phyloP scores from a whole-genome alignment of 2,113 vertebrate species.

The Regulus satrapa region DNA sequence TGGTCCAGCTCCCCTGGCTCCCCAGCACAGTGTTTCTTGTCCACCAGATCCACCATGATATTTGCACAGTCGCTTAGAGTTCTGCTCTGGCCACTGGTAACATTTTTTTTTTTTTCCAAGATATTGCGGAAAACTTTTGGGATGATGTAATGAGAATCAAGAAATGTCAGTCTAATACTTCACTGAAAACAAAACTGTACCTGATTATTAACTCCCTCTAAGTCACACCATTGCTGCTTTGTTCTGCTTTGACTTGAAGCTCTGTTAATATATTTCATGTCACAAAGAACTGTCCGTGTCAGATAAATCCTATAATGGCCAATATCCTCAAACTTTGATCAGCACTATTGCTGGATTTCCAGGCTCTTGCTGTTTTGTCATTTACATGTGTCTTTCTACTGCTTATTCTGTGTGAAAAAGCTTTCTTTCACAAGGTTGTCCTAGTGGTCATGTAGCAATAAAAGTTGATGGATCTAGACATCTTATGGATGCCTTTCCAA shows the following conservation, averaged over 20 bases:
- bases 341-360: neutral
- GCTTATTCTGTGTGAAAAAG: neutral
- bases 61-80: neutral
- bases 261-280: neutral
- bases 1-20: neutral
- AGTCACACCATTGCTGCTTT: neutral
- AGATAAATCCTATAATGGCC: neutral
- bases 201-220: neutral
- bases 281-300: neutral
- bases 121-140: neutral
- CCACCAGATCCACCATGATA: neutral
- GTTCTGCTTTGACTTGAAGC: neutral
- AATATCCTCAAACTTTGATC: neutral
- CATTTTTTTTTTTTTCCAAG: neutral
- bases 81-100: neutral
- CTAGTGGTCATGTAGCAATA: neutral
- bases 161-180: neutral
- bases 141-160: neutral
- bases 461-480: neutral
- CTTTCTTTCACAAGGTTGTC: neutral
- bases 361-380: neutral
- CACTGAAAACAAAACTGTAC: neutral
- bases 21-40: rapidly evolving
- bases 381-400: neutral
- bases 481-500: neutral